Evolutionary conservation across 1,140 invertebrate genomes (phyloP).

Genomic region (Sarcophaga bullata): DNA sequence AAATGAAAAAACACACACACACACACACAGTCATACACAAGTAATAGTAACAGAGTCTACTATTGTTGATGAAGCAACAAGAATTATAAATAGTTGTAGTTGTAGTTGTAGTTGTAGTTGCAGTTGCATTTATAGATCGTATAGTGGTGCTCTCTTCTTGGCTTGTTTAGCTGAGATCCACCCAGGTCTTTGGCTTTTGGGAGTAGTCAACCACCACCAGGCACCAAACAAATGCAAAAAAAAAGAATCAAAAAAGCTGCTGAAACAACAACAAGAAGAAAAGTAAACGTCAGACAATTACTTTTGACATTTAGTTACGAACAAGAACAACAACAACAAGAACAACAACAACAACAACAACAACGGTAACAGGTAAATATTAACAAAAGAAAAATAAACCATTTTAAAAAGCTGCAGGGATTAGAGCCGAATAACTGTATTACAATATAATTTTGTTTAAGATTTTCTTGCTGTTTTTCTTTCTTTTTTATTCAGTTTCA

Average conservation of each 20-base stretch:
- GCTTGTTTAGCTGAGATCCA: slow-evolving; percentile 3
- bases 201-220: slow-evolving; percentile 7
- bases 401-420: slow-evolving; percentile 23
- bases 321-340: background rate
- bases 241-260: background rate
- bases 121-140: background rate
- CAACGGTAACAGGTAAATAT: background rate
- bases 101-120: too few relatives aligned
- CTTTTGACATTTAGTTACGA: slow-evolving; percentile 39
- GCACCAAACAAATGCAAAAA: background rate
- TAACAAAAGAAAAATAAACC: background rate
- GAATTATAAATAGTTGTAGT: too few relatives aligned
- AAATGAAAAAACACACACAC: background rate
- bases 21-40: too few relatives aligned
- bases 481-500: too few relatives aligned
- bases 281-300: slow-evolving; percentile 37
- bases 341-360: too few relatives aligned
- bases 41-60: too few relatives aligned
- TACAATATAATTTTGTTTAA: background rate
- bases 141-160: background rate
- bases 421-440: slow-evolving; percentile 37
- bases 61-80: too few relatives aligned
- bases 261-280: background rate
- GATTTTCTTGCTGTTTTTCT: background rate
- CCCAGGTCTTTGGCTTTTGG: slow-evolving; percentile 10